These are phyloP conservation scores for Cyclophora punctaria DNA, from an alignment of 2,888 invertebrate species.

Conservation along the genomic window DNA sequence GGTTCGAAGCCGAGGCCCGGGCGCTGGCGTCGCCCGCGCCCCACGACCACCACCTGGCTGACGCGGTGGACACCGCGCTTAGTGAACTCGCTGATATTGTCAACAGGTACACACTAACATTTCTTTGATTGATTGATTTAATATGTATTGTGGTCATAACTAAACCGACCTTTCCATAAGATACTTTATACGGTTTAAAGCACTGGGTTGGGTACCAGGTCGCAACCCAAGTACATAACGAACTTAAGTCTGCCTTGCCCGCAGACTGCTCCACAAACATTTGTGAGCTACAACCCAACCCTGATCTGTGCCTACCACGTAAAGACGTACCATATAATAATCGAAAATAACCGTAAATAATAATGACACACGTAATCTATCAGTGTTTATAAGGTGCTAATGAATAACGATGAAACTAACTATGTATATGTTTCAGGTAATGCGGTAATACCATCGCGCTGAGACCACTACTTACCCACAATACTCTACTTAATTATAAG, in stretches of 20 bases:
- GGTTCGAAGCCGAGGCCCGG: constrained; percentile 53
- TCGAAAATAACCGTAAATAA: too few relatives aligned
- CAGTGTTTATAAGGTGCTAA: too few relatives aligned
- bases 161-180: neutral
- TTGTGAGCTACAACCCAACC: too few relatives aligned
- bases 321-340: too few relatives aligned
- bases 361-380: too few relatives aligned
- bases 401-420: neutral
- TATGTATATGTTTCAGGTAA: neutral
- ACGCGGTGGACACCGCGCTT: constrained; percentile 73
- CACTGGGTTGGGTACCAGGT: neutral
- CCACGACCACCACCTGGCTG: constrained; percentile 79
- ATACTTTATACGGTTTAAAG: too few relatives aligned
- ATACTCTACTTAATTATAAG: too few relatives aligned
- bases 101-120: constrained; percentile 62
- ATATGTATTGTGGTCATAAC: neutral
- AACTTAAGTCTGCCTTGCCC: neutral
- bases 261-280: too few relatives aligned
- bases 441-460: neutral
- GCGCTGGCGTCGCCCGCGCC: constrained; percentile 50
- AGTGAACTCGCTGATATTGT: constrained; percentile 83
- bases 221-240: neutral
- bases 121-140: neutral
- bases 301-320: too few relatives aligned
- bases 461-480: neutral